phyloP scores from a whole-genome alignment of 2,888 invertebrate species.

The Sepiola atlantica region DNA sequence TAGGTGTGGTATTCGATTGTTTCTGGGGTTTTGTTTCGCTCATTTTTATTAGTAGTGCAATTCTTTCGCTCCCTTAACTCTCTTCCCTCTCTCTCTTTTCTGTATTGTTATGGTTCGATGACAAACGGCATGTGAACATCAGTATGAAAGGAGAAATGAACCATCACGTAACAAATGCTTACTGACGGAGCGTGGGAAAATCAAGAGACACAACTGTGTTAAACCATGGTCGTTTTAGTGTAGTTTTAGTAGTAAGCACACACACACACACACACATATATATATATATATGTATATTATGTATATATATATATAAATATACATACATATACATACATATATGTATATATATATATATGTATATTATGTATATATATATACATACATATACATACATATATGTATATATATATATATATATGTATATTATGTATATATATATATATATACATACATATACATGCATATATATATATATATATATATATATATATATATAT shows the following conservation, averaged over 20 bases:
- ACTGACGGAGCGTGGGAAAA: not conserved
- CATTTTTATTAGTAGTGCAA: not conserved
- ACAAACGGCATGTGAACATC: not conserved
- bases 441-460: not conserved
- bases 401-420: no score
- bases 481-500: constrained; percentile 8
- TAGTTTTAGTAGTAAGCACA: not conserved
- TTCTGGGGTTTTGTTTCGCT: not conserved
- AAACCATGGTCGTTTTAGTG: not conserved
- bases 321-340: not conserved
- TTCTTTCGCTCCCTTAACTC: not conserved
- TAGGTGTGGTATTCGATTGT: not conserved
- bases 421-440: no score
- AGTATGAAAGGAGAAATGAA: not conserved
- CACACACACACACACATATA: not conserved
- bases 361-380: no score
- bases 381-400: no score
- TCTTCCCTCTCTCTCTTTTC: not conserved
- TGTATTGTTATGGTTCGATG: not conserved
- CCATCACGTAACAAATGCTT: not conserved
- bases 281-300: not conserved
- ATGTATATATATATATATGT: not conserved
- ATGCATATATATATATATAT: not conserved
- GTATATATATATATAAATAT: not conserved
- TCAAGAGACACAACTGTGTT: not conserved